Base-by-base conservation (phyloP, 2,113 vertebrate genomes). In the Austrofundulus limnaeus region DNA sequence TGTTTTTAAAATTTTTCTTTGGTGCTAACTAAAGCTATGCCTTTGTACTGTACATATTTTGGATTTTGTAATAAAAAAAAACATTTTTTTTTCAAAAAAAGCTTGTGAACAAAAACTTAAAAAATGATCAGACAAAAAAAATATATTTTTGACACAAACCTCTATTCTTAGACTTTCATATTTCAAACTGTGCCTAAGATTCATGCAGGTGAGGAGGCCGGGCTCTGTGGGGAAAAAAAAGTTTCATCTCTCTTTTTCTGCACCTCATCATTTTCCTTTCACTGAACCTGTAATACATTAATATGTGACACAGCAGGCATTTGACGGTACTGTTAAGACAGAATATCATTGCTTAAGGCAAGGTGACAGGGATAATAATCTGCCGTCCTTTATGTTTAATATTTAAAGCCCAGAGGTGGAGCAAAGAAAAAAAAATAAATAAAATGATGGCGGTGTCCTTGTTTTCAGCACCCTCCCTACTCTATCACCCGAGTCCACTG, bases 321-420 rank as follows among this genome's bases (percentile, higher is more conserved):
- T 93, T 90, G 85, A 94, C 92, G 89, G 89, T 83, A 86, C 81
- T 80, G 85, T 92, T 91, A 92, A 93, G 91, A 72, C 77, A 87
- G 90, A 92, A 92, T 90, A 92, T 92, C 91, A 91, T 93, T 92
- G 92, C 93, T 95, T 93, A 88, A 92, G 94, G 94, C 91, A 95
- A 95, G 92, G 92, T 94, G 92, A 94, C 83, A 87, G 83, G 83
- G 92, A 88, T 92, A 94, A 94, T 94, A 89, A 92, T 89, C 77
- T 88, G 70, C 85, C 85, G 92, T 94, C 93, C 93, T 92, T 95
- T 91, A 93, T 90, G 83, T 93, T 95, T 95, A 94, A 95, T 93
- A 94, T 84, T 87, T 87, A 88, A 94, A 89, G 91, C 91, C 88
- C 79, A 80, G 78, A 70, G 83, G 94, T 83, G 59, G 78, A 75